phyloP scores from a whole-genome alignment of 2,113 vertebrate species.

The Melanostigma gelatinosum region DNA sequence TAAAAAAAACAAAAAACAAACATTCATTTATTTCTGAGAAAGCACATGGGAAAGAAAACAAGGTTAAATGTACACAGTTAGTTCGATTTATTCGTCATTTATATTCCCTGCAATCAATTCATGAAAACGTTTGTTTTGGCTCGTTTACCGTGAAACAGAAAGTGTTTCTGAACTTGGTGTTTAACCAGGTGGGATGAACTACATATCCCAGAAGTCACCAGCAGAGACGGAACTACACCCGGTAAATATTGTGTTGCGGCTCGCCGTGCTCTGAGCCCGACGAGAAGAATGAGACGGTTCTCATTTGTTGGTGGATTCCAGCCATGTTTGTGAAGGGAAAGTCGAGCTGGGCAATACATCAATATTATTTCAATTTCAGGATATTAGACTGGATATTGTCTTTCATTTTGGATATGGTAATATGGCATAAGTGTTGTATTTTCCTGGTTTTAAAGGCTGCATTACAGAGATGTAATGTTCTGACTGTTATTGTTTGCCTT shows the following conservation, averaged over 20 bases:
- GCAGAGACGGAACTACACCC: constrained; percentile 11
- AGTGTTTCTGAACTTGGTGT: background rate
- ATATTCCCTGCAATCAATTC: background rate
- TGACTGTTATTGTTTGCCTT: background rate
- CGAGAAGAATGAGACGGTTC: background rate
- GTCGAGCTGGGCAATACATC: background rate
- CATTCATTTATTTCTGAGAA: background rate
- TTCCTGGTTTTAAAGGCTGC: background rate
- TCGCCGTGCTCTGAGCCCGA: background rate
- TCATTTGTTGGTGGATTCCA: background rate
- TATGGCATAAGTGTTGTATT: background rate
- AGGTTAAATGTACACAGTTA: background rate
- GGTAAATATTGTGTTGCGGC: constrained; percentile 6
- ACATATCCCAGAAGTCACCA: background rate
- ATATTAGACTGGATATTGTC: background rate
- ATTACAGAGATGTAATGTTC: too few relatives aligned
- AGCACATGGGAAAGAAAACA: background rate
- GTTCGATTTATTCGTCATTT: background rate
- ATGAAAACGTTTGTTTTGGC: background rate
- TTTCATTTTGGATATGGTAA: background rate
- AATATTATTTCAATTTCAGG: background rate
- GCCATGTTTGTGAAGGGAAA: background rate
- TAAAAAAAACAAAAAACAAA: constrained; percentile 47
- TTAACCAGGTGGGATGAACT: background rate
- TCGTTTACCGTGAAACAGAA: background rate